A percentile compares a stretch with the other conserved stretches of the same genome.
Conservation (phyloP, 2,888 invertebrate species). For the Acleris laterana region DNA sequence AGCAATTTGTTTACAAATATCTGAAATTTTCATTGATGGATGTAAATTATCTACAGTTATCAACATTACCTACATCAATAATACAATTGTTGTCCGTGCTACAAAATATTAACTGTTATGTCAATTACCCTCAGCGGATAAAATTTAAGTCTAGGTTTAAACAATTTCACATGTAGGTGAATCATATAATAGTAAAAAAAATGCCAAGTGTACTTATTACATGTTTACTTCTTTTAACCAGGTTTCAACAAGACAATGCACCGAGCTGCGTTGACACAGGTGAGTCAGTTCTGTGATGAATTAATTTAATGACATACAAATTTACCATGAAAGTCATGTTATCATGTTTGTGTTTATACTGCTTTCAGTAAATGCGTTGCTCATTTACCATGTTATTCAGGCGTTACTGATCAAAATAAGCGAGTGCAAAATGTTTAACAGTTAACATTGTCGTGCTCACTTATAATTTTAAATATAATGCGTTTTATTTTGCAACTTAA, state of each 20-base stretch:
- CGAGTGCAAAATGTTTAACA: not conserved
- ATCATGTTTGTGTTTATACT: slow-evolving; percentile 18
- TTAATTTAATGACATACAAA: slow-evolving; percentile 41
- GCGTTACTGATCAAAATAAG: not conserved
- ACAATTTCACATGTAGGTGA: slow-evolving; percentile 11
- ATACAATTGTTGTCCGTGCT: slow-evolving; percentile 13
- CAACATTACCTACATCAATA: slow-evolving; percentile 25
- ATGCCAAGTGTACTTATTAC: slow-evolving; percentile 8
- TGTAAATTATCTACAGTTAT: slow-evolving; percentile 23
- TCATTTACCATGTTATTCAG: slow-evolving; percentile 8
- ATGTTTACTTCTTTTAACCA: slow-evolving; percentile 29
- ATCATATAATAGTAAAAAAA: slow-evolving; percentile 27
- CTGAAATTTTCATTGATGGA: slow-evolving; percentile 4
- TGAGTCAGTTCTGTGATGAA: slow-evolving; percentile 37
- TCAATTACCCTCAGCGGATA: slow-evolving; percentile 8
- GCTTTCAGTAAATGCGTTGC: slow-evolving; percentile 16
- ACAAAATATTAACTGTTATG: slow-evolving; percentile 5
- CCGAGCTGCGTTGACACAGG: slow-evolving; percentile 39
- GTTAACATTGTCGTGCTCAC: not conserved
- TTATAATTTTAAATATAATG: too few species aligned
- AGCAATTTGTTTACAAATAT: too few species aligned
- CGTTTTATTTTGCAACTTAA: too few species aligned
- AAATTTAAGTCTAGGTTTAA: slow-evolving; percentile 9
- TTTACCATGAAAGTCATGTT: slow-evolving; percentile 41
- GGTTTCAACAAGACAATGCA: slow-evolving; percentile 27